A percentile compares a stretch with the other conserved stretches of the same genome.
Conservation (phyloP, 2,797 vertebrate species). For the Cossypha polioptera region DNA sequence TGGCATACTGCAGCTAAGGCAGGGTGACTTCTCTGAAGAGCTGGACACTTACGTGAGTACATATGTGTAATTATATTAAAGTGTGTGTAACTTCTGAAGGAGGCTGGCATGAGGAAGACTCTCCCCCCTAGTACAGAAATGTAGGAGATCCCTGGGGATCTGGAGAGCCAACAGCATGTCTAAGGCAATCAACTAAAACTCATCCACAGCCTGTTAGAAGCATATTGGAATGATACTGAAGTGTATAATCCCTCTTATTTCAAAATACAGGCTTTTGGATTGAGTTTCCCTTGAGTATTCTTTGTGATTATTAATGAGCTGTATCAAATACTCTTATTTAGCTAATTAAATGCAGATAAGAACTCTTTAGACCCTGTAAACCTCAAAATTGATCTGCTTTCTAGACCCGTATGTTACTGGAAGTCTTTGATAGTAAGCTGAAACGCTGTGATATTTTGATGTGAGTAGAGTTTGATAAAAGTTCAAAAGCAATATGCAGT, state of each 20-base stretch:
- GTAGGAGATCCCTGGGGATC: background rate
- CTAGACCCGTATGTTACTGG: background rate
- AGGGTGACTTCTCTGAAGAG: background rate
- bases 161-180: fast-evolving
- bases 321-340: background rate
- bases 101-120: background rate
- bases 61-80: background rate
- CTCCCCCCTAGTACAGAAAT: background rate
- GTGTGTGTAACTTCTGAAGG: background rate
- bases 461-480: background rate
- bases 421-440: background rate
- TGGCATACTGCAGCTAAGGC: background rate
- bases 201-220: background rate
- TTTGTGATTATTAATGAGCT: background rate
- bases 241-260: background rate
- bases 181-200: background rate
- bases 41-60: background rate
- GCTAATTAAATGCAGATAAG: background rate
- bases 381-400: background rate
- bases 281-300: background rate
- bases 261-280: background rate
- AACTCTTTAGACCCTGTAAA: background rate
- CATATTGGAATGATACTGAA: background rate
- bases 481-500: background rate
- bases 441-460: background rate